Conservation (phyloP, 2,888 invertebrate genomes). For the Lacanobia wlatinum region DNA sequence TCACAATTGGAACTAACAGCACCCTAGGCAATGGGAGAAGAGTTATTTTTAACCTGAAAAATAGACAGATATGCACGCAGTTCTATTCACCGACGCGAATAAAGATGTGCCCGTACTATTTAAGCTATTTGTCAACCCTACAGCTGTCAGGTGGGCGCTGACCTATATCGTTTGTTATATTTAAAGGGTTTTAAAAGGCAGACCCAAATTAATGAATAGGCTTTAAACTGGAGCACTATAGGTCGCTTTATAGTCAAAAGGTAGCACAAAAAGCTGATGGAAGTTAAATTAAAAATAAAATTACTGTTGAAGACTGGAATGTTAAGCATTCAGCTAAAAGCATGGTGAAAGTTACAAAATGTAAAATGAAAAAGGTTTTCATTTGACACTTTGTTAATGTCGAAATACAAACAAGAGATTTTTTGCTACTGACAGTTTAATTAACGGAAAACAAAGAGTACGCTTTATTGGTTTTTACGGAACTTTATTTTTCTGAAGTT, state of each 20-base stretch:
- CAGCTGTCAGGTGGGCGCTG: slow-evolving; percentile 24
- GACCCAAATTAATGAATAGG: slow-evolving; percentile 51
- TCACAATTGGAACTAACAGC: not conserved
- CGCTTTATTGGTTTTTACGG: slow-evolving; percentile 31
- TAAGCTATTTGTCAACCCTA: slow-evolving; percentile 51
- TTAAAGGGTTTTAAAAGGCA: slow-evolving; percentile 39
- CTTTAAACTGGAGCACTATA: slow-evolving; percentile 42
- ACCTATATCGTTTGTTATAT: slow-evolving; percentile 59
- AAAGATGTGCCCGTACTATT: slow-evolving; percentile 9
- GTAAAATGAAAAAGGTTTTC: slow-evolving; percentile 43
- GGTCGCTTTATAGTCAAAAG: slow-evolving; percentile 10
- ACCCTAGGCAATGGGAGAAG: not conserved
- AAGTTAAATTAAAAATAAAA: slow-evolving; percentile 27
- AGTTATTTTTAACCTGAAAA: slow-evolving; percentile 38
- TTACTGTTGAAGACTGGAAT: slow-evolving; percentile 11
- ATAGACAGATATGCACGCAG: not conserved
- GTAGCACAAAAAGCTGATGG: slow-evolving; percentile 8
- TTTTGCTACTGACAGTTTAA: slow-evolving; percentile 55
- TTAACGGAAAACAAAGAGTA: slow-evolving; percentile 42
- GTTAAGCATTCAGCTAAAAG: slow-evolving; percentile 14
- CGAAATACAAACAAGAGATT: slow-evolving; percentile 23
- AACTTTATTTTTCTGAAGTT: slow-evolving; percentile 12
- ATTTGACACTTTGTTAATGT: not conserved
- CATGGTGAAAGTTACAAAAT: slow-evolving; percentile 5
- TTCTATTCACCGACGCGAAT: not conserved